A percentile compares a stretch with the other conserved stretches of the same genome.
Conservation (phyloP, 2,888 invertebrate species). For the Strigamia transsilvanica region DNA sequence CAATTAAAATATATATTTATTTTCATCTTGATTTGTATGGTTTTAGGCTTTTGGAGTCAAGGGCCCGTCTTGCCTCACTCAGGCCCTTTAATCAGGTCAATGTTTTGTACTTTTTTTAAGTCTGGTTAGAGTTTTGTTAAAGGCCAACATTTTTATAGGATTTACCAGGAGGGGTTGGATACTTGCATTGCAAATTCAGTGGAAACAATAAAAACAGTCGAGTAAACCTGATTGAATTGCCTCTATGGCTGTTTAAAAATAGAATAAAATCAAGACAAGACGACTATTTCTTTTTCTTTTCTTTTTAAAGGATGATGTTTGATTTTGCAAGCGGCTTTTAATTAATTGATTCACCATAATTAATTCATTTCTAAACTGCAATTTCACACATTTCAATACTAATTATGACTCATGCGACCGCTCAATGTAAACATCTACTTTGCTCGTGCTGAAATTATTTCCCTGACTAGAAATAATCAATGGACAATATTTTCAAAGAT, state of each 20-base stretch:
- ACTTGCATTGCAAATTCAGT: slow-evolving; percentile 39
- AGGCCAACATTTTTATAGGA: not conserved
- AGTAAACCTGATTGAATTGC: slow-evolving; percentile 40
- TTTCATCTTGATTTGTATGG: too few species aligned
- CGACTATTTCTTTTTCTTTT: not conserved
- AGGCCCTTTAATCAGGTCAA: not conserved
- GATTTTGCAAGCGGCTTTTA: not conserved
- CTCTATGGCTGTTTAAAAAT: not conserved
- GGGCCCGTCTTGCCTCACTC: too few species aligned
- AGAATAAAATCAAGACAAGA: slow-evolving; percentile 12
- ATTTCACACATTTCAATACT: not conserved
- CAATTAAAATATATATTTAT: too few species aligned
- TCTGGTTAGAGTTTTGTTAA: slow-evolving; percentile 15
- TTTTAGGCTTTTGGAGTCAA: too few species aligned
- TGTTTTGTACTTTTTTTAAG: not conserved
- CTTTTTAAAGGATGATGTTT: not conserved
- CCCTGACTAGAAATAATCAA: not conserved
- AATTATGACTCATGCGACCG: not conserved
- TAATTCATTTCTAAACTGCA: not conserved
- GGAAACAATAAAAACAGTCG: slow-evolving; percentile 46
- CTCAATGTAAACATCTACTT: not conserved
- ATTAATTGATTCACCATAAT: not conserved
- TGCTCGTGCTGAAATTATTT: not conserved
- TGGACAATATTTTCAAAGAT: not conserved
- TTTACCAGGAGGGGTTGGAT: not conserved